Conservation (phyloP, 2,888 invertebrate genomes). For the Andrena bicolor region DNA sequence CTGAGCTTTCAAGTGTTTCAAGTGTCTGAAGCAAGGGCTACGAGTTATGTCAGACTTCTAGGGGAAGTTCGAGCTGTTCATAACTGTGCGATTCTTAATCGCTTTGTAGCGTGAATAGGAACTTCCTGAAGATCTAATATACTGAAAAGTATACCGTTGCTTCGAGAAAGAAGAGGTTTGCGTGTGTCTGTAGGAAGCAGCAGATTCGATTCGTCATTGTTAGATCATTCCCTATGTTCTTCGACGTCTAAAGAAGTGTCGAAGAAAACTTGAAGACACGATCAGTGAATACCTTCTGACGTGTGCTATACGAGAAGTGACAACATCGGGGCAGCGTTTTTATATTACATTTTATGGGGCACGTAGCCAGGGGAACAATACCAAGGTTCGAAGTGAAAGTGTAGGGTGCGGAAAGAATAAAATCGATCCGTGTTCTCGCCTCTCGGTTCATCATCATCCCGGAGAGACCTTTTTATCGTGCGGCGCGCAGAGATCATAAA, state of each 20-base stretch:
- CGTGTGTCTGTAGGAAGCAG: constrained; percentile 7
- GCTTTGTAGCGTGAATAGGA: no score
- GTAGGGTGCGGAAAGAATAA: constrained; percentile 9
- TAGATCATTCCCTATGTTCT: constrained; percentile 1
- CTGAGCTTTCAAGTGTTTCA: no score
- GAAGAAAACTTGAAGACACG: background rate
- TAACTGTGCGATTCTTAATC: background rate
- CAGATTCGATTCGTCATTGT: constrained; percentile 39
- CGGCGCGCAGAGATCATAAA: constrained; percentile 53
- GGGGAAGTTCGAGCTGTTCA: background rate
- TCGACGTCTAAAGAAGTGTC: background rate
- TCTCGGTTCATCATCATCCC: constrained; percentile 38
- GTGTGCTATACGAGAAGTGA: no score
- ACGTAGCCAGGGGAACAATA: no score
- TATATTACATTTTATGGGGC: no score
- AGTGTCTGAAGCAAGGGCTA: no score
- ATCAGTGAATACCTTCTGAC: background rate
- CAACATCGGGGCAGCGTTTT: no score
- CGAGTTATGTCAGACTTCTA: no score
- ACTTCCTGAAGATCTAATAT: no score
- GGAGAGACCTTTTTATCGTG: constrained; percentile 25
- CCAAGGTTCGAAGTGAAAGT: background rate
- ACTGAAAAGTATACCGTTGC: background rate
- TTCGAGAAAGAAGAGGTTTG: background rate
- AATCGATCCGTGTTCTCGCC: constrained; percentile 38